A percentile compares a stretch with the other conserved stretches of the same genome.
Conservation (phyloP, 2,888 invertebrate species). For the Heliconius sara region DNA sequence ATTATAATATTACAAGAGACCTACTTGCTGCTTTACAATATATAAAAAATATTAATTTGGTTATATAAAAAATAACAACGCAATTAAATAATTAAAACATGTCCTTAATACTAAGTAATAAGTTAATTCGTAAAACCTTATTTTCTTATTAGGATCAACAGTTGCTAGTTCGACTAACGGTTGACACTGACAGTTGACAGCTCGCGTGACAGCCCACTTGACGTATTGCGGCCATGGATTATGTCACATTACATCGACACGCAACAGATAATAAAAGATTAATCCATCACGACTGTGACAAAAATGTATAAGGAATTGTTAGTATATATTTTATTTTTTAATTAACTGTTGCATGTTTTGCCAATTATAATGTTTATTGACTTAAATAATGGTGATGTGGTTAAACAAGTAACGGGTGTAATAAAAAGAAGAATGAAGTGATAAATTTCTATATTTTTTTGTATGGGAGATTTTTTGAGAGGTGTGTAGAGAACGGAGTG, state of each 20-base stretch:
- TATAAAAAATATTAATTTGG: neutral
- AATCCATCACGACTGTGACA: slow-evolving; percentile 50
- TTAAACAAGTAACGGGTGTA: neutral
- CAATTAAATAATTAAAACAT: slow-evolving; percentile 2
- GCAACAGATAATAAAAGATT: slow-evolving; percentile 63
- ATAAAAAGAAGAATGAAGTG: too few relatives aligned
- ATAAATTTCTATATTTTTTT: too few relatives aligned
- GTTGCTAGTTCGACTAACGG: slow-evolving; percentile 24
- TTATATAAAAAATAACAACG: neutral
- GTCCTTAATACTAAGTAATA: slow-evolving; percentile 14
- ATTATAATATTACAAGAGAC: neutral
- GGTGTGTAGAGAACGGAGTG: too few relatives aligned
- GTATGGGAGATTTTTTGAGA: too few relatives aligned
- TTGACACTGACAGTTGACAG: slow-evolving; percentile 54
- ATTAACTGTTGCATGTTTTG: slow-evolving; percentile 9
- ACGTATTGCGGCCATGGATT: slow-evolving; percentile 77
- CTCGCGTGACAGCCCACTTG: slow-evolving; percentile 61
- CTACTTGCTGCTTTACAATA: neutral
- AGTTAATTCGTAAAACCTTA: slow-evolving; percentile 26
- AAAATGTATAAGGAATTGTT: slow-evolving; percentile 40
- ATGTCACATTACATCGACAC: slow-evolving; percentile 64
- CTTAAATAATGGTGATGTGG: neutral
- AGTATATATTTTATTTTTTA: slow-evolving; percentile 14
- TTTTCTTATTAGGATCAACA: slow-evolving; percentile 27
- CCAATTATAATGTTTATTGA: neutral